phyloP scores from a whole-genome alignment of 1,140 invertebrate genomes.

The Drosophila azteca region DNA sequence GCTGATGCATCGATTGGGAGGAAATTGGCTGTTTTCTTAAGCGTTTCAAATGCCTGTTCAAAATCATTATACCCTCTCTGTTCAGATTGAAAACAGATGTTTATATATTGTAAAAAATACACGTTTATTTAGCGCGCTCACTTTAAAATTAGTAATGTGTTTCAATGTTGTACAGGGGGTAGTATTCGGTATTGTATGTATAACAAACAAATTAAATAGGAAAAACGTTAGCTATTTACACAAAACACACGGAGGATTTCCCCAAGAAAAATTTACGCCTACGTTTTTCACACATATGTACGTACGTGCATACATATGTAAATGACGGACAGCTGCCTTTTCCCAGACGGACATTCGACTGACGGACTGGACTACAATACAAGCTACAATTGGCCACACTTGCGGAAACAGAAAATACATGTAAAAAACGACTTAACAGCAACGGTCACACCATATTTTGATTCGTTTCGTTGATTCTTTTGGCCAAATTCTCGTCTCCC shows the following conservation, averaged over 20 bases:
- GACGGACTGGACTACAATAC: slow-evolving; percentile 34
- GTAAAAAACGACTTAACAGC: slow-evolving; percentile 64
- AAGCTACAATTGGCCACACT: slow-evolving; percentile 73
- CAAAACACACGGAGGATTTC: slow-evolving; percentile 44
- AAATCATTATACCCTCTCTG: too few relatives aligned
- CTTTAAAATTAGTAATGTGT: slow-evolving; percentile 68
- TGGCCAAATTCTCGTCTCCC: slow-evolving; percentile 3
- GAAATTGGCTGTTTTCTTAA: too few relatives aligned
- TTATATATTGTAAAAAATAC: slow-evolving; percentile 72
- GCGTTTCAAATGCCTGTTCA: too few relatives aligned
- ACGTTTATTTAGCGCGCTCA: slow-evolving; percentile 77
- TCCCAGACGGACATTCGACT: slow-evolving; percentile 20
- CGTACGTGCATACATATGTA: neutral
- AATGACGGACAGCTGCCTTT: slow-evolving; percentile 1
- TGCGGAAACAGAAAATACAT: slow-evolving; percentile 63
- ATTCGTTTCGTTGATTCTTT: slow-evolving; percentile 49
- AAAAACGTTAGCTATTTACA: slow-evolving; percentile 69
- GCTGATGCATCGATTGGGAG: too few relatives aligned
- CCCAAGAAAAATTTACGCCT: slow-evolving; percentile 6
- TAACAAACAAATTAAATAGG: slow-evolving; percentile 60
- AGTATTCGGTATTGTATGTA: slow-evolving; percentile 37
- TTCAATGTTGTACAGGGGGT: slow-evolving; percentile 47
- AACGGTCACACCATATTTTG: slow-evolving; percentile 13
- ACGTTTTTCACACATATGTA: neutral
- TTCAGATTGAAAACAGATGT: neutral